Evolutionary conservation across 2,113 vertebrate species (phyloP).

Genomic region (Hippocampus zosterae): DNA sequence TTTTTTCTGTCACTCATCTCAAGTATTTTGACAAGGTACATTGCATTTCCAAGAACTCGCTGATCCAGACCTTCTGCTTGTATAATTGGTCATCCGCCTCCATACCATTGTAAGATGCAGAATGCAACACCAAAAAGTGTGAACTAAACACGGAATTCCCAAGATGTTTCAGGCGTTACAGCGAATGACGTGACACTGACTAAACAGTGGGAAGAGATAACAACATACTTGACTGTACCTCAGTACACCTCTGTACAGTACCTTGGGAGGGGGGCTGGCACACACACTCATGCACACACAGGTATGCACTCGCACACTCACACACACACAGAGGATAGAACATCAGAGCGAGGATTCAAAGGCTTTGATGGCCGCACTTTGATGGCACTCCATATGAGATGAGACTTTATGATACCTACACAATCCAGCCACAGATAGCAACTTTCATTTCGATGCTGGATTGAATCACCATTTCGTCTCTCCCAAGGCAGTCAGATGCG

Average conservation of each 20-base stretch:
- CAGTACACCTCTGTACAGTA: not conserved
- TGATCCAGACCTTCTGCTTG: not conserved
- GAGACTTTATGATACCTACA: not conserved
- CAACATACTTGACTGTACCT: not conserved
- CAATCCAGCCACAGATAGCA: not conserved
- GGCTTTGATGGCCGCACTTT: not conserved
- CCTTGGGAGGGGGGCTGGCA: not conserved
- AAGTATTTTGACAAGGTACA: not conserved
- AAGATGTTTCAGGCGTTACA: not conserved
- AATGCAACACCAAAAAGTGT: not conserved
- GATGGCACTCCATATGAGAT: constrained; percentile 1
- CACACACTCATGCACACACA: not conserved
- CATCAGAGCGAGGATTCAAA: constrained; percentile 3
- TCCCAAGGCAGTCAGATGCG: not conserved
- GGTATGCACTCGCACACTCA: not conserved
- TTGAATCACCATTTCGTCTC: constrained; percentile 2
- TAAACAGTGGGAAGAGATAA: not conserved
- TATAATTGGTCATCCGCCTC: not conserved
- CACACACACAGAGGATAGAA: not conserved
- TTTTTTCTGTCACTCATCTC: not conserved
- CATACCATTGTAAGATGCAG: not conserved
- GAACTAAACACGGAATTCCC: not conserved
- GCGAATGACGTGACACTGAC: not conserved
- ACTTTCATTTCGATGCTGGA: not conserved
- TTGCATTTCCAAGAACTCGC: not conserved